Conservation (phyloP, 2,888 invertebrate species). For the Apodemia mormo region DNA sequence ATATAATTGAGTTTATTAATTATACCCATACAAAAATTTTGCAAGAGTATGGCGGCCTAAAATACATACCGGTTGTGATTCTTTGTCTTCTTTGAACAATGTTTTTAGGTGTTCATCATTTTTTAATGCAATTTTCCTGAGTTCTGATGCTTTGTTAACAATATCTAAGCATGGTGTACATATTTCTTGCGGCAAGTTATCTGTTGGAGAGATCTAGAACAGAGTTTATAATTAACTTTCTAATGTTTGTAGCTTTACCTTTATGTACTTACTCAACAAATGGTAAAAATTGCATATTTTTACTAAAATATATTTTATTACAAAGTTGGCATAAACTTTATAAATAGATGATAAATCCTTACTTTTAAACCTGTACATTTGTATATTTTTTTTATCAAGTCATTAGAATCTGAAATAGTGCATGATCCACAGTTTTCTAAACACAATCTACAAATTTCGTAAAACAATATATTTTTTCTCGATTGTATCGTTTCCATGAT, state of each 20-base stretch:
- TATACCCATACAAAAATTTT: not conserved
- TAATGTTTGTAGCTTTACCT: no score
- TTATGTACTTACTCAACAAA: no score
- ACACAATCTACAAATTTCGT: conserved; percentile 34
- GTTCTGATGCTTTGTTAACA: conserved; percentile 45
- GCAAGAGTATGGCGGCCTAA: no score
- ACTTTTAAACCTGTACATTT: conserved; percentile 33
- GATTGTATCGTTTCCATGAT: conserved; percentile 25
- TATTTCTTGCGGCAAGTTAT: conserved; percentile 56
- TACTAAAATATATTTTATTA: not conserved
- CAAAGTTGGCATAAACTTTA: no score
- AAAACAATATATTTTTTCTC: conserved; percentile 27
- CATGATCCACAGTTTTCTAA: conserved; percentile 31
- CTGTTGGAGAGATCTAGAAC: conserved; percentile 36
- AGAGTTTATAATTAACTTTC: not conserved
- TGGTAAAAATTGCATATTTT: no score
- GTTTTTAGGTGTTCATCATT: conserved; percentile 50
- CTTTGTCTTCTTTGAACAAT: conserved; percentile 38
- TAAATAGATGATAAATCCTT: not conserved
- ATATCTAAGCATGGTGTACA: conserved; percentile 52
- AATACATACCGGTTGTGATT: conserved; percentile 25
- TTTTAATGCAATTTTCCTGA: conserved; percentile 46
- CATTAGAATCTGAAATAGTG: conserved; percentile 30
- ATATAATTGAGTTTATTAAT: not conserved
- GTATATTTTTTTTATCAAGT: conserved; percentile 30